Evolutionary conservation across 2,888 invertebrate genomes (phyloP), one percentile per base, ranked within the genome.

Genomic region (Drosophila anceps): DNA sequence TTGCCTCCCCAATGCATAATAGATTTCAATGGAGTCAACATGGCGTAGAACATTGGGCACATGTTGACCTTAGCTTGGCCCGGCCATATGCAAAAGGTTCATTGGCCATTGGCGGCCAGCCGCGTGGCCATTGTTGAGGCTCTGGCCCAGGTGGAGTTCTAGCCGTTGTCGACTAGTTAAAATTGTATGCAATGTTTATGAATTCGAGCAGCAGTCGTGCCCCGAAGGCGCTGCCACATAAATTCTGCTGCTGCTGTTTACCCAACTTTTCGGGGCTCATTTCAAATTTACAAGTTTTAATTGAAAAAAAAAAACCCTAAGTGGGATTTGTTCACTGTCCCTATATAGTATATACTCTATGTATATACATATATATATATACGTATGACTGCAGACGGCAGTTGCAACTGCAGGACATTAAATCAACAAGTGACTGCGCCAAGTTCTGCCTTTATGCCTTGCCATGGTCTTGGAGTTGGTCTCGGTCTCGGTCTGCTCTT

Each of bases 201-300:
- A 87, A 84, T 82, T 87, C 55, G 65, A 68, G 67, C 51, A 61
- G 67, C 51, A 37, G 31, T 50, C 31, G 48, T n/a, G 48, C 48
- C 18, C 53, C 44, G 2, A 43, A 37, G 53, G 61, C 43, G 9
- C n/a, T 60, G 48, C 67, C 41, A 41, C 24, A 70, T 61, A 31
- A 59, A 63, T 71, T 70, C 57, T n/a, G 55, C 53, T 13, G 53
- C 43, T 41, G 35, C 48, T 66, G 74, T 84, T 70, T 76, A 65
- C 20, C 43, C 60, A 69, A 70, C 63, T 77, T 73, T 76, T 66
- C 3, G 53, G 35, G 61, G 61, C 71, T 68, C 76, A 84, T 85
- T 82, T 78, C 29, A 85, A 88, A 85, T 85, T 88, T 82, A 76
- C 73, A 86, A 88, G 79, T 86, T 86, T 88, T 88, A 84, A 88